Evolutionary conservation across 2,888 invertebrate genomes (phyloP).

Genomic region (Hypselothyrea guttata): DNA sequence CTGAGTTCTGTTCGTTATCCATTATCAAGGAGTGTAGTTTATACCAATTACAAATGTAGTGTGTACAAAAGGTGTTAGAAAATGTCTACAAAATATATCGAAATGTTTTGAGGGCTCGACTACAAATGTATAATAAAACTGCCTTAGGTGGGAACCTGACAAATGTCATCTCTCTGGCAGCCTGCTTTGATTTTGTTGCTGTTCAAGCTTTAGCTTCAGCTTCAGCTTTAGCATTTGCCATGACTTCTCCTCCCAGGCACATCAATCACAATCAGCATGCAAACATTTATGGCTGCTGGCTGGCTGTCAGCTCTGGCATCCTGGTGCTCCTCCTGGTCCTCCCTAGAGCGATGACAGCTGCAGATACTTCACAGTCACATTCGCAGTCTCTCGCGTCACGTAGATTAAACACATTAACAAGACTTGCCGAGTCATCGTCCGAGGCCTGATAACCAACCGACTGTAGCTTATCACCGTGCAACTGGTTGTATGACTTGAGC

Average conservation of each 20-base stretch:
- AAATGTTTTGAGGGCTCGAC: too few relatives aligned
- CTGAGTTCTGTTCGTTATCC: too few relatives aligned
- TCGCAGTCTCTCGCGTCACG: constrained; percentile 35
- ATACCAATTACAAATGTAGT: too few relatives aligned
- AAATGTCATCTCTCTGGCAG: too few relatives aligned
- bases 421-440: constrained; percentile 44
- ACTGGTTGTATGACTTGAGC: constrained; percentile 32
- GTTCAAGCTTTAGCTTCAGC: too few relatives aligned
- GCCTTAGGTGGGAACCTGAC: too few relatives aligned
- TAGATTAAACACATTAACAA: constrained; percentile 49
- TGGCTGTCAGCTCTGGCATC: constrained; percentile 44
- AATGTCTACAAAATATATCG: too few relatives aligned
- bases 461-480: constrained; percentile 22
- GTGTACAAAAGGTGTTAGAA: too few relatives aligned
- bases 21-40: too few relatives aligned
- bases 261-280: constrained; percentile 49
- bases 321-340: constrained; percentile 7
- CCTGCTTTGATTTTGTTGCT: too few relatives aligned
- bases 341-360: constrained; percentile 16
- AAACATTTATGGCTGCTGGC: constrained; percentile 49
- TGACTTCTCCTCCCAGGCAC: constrained; percentile 19
- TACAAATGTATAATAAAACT: too few relatives aligned
- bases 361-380: constrained; percentile 1
- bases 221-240: too few relatives aligned
- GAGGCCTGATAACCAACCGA: constrained; percentile 7